Percentiles rank a stretch among this genome's conserved stretches.
Evolutionary conservation across 2,113 vertebrate genomes (phyloP).

Genomic region (Brienomyrus brachyistius): DNA sequence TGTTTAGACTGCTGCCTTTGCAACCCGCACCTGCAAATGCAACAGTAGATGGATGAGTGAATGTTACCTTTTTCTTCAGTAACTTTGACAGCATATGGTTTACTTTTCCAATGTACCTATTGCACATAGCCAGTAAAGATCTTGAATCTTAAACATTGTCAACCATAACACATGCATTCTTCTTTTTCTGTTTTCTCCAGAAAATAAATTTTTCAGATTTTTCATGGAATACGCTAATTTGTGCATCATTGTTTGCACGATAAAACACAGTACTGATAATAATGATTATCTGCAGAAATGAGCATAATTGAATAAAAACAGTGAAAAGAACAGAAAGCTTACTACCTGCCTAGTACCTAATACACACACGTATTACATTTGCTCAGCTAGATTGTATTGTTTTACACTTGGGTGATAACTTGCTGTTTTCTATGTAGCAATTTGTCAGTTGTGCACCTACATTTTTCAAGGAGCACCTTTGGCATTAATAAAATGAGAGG

Average conservation of each 20-base stretch:
- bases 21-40: background rate
- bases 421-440: background rate
- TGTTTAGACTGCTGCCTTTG: background rate
- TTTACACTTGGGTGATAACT: background rate
- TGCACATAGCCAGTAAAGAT: background rate
- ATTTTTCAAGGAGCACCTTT: background rate
- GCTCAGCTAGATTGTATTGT: background rate
- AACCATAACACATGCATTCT: background rate
- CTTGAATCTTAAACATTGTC: background rate
- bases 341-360: background rate
- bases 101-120: background rate
- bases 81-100: background rate
- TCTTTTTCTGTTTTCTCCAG: background rate
- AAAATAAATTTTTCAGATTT: background rate
- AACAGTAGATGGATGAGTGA: too few relatives aligned
- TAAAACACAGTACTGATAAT: background rate
- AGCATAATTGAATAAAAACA: background rate
- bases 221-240: background rate
- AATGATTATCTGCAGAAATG: background rate
- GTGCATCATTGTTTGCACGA: background rate
- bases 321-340: background rate
- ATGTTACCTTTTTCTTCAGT: background rate
- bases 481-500: slow-evolving; percentile 1
- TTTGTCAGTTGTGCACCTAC: background rate
- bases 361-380: background rate